Evolutionary conservation across 2,113 vertebrate genomes (phyloP).

Genomic region (Sciurus niger): DNA sequence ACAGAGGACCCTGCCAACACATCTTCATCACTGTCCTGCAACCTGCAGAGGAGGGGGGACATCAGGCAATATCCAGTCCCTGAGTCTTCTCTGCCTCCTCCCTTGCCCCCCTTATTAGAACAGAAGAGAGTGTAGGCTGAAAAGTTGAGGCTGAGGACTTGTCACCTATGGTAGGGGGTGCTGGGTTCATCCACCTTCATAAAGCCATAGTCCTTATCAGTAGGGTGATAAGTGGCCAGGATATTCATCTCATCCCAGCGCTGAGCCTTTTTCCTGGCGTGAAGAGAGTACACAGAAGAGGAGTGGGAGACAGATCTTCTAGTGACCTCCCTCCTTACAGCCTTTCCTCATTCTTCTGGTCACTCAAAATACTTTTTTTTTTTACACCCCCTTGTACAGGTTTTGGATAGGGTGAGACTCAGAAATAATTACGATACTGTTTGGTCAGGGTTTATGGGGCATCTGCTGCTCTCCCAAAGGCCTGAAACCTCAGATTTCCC

Average conservation of each 20-base stretch:
- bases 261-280: conserved; percentile 76
- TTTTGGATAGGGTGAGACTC: not conserved
- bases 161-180: conserved; percentile 81
- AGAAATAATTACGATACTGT: not conserved
- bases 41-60: conserved; percentile 22
- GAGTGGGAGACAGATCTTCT: not conserved
- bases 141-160: not conserved
- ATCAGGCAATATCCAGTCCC: not conserved
- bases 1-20: not conserved
- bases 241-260: conserved; percentile 85
- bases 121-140: not conserved
- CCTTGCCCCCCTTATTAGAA: not conserved
- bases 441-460: not conserved
- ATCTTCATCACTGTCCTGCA: conserved; percentile 55
- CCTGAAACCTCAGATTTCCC: not conserved
- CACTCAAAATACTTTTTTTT: not conserved
- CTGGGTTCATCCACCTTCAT: conserved; percentile 80
- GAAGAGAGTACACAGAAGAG: not conserved
- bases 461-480: not conserved
- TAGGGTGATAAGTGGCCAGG: conserved; percentile 80
- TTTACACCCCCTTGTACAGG: not conserved
- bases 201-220: conserved; percentile 78
- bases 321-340: not conserved
- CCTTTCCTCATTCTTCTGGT: not conserved
- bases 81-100: not conserved